Evolutionary conservation across 2,888 invertebrate species (phyloP).

Genomic region (Cerastis rubricosa): DNA sequence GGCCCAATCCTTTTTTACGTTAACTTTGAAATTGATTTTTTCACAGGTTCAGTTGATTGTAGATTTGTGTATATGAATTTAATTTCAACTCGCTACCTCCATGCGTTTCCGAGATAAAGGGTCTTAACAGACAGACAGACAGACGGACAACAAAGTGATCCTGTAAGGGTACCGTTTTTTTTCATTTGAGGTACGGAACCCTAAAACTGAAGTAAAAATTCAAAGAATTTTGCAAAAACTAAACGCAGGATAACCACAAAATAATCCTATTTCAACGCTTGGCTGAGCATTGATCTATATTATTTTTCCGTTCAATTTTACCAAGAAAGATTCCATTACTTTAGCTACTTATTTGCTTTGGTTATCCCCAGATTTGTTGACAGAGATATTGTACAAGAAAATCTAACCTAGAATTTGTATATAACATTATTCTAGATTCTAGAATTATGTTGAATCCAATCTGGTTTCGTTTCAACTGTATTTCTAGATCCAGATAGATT

Average conservation of each 20-base stretch:
- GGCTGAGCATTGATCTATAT: conserved; percentile 2
- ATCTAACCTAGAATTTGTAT: conserved; percentile 1
- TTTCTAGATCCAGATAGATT: conserved; percentile 27
- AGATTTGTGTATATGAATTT: too few species aligned
- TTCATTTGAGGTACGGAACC: too few species aligned
- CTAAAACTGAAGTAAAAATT: neutral
- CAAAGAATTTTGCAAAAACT: neutral
- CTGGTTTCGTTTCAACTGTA: conserved; percentile 32
- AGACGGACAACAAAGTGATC: too few species aligned
- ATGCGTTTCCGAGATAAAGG: too few species aligned
- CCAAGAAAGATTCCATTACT: neutral
- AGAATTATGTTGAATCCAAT: conserved; percentile 27
- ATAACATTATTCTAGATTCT: conserved; percentile 7
- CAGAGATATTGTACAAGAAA: conserved; percentile 14
- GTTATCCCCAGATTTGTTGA: conserved; percentile 2
- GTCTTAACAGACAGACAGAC: too few species aligned
- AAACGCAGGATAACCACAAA: neutral
- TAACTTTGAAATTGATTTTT: too few species aligned
- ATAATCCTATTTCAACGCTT: neutral
- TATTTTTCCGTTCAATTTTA: conserved; percentile 7
- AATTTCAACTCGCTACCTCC: too few species aligned
- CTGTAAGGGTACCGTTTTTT: too few species aligned
- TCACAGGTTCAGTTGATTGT: too few species aligned
- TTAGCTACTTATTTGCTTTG: neutral
- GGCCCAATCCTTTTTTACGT: too few species aligned